These are phyloP conservation scores for Clarias batrachus DNA, from an alignment of 2,113 vertebrate genomes.

Conservation along the genomic window DNA sequence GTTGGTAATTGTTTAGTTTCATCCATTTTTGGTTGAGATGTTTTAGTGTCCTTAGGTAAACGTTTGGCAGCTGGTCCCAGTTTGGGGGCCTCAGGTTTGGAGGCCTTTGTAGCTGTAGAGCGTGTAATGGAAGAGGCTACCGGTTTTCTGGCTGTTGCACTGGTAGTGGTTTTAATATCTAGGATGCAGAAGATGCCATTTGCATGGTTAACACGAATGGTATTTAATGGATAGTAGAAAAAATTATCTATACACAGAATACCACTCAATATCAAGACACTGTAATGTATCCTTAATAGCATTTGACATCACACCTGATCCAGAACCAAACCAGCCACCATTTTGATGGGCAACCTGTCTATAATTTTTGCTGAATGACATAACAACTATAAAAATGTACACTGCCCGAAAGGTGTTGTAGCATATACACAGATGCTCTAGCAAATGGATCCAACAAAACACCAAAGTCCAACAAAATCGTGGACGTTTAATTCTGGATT, in stretches of 20 bases:
- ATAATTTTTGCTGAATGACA: too few species aligned
- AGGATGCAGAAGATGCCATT: not conserved
- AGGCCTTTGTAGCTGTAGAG: slow-evolving; percentile 54
- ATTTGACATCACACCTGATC: too few species aligned
- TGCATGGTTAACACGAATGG: not conserved
- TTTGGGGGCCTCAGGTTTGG: slow-evolving; percentile 62
- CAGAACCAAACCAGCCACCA: too few species aligned
- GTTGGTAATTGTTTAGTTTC: slow-evolving; percentile 50
- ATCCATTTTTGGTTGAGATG: slow-evolving; percentile 53
- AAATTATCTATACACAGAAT: not conserved
- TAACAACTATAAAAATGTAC: too few species aligned
- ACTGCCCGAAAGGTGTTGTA: too few species aligned
- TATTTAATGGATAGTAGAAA: not conserved
- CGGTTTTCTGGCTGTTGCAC: slow-evolving; percentile 59
- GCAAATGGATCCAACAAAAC: too few species aligned
- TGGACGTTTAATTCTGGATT: too few species aligned
- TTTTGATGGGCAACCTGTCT: too few species aligned
- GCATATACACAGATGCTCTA: too few species aligned
- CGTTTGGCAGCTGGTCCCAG: slow-evolving; percentile 52
- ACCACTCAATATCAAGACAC: not conserved
- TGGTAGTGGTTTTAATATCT: slow-evolving; percentile 64
- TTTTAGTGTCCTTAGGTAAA: slow-evolving; percentile 46
- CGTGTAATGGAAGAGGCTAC: slow-evolving; percentile 34
- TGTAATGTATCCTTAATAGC: not conserved
- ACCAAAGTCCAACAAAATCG: too few species aligned